These are phyloP conservation scores for Branchellion lobata DNA, from an alignment of 2,888 invertebrate genomes.

Conservation along the genomic window DNA sequence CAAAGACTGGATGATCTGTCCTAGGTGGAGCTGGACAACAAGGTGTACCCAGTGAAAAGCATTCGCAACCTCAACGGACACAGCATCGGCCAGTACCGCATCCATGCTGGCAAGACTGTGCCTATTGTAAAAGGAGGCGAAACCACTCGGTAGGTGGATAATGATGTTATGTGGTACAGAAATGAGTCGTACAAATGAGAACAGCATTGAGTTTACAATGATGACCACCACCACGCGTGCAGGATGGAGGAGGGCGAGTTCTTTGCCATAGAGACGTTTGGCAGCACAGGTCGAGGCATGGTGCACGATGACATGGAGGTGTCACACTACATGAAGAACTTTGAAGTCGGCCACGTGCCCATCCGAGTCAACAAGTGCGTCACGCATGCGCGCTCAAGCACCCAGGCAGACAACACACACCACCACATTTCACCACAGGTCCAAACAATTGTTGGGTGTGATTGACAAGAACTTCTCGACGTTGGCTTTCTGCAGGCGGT, in stretches of 20 bases:
- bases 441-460: constrained; percentile 83
- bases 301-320: constrained; percentile 99
- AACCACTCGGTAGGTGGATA: constrained; percentile 67
- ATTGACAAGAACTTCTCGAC: constrained; percentile 97
- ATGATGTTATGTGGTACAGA: neutral
- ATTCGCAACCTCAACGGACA: constrained; percentile 98
- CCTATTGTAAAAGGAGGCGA: constrained; percentile 99
- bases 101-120: constrained; percentile 91
- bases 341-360: constrained; percentile 85
- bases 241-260: constrained; percentile 82
- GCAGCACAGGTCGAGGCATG: constrained; percentile 82
- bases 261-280: constrained; percentile 98
- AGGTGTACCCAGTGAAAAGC: constrained; percentile 87
- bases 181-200: neutral
- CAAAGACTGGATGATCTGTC: neutral
- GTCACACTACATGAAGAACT: constrained; percentile 99
- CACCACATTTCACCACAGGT: no score
- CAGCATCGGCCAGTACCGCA: constrained; percentile 95
- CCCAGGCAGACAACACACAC: no score
- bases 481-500: constrained; percentile 95
- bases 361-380: constrained; percentile 51
- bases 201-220: neutral
- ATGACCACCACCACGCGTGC: neutral
- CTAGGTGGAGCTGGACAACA: constrained; percentile 85
- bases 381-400: no score